A percentile compares a stretch with the other conserved stretches of the same genome.
These are phyloP conservation scores for Catharus bicknelli DNA, from an alignment of 2,113 vertebrate genomes.

Conservation along the genomic window DNA sequence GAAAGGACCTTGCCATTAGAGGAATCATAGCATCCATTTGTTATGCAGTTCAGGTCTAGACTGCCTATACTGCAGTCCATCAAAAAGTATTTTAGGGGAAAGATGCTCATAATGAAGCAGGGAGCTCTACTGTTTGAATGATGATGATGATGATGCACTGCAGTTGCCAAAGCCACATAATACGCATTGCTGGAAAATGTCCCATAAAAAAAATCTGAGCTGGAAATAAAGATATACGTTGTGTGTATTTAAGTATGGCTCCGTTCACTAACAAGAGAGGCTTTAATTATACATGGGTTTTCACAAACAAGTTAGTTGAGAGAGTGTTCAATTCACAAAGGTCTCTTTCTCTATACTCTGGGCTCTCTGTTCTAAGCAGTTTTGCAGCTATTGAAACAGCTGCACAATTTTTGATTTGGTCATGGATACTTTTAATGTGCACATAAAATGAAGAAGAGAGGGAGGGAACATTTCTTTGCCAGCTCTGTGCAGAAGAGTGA, in stretches of 20 bases:
- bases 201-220: slow-evolving; percentile 39
- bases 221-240: slow-evolving; percentile 68
- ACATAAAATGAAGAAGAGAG: slow-evolving; percentile 64
- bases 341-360: slow-evolving; percentile 66
- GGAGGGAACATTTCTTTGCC: slow-evolving; percentile 53
- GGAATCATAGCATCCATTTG: slow-evolving; percentile 55
- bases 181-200: slow-evolving; percentile 38
- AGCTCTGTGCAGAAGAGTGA: slow-evolving; percentile 15
- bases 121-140: slow-evolving; percentile 56
- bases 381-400: slow-evolving; percentile 73
- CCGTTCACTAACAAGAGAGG: slow-evolving; percentile 62
- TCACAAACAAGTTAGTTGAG: slow-evolving; percentile 73
- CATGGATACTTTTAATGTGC: slow-evolving; percentile 73
- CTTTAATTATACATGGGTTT: slow-evolving; percentile 76
- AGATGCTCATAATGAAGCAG: slow-evolving; percentile 44
- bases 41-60: slow-evolving; percentile 54
- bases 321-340: slow-evolving; percentile 69
- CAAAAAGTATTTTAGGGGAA: slow-evolving; percentile 62
- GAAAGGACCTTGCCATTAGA: slow-evolving; percentile 53
- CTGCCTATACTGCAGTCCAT: slow-evolving; percentile 31
- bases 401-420: slow-evolving; percentile 73
- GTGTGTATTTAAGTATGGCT: slow-evolving; percentile 62
- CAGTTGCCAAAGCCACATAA: slow-evolving; percentile 52
- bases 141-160: slow-evolving; percentile 57
- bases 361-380: slow-evolving; percentile 63